phyloP scores from a whole-genome alignment of 2,113 vertebrate genomes.

The Opisthocomus hoazin region DNA sequence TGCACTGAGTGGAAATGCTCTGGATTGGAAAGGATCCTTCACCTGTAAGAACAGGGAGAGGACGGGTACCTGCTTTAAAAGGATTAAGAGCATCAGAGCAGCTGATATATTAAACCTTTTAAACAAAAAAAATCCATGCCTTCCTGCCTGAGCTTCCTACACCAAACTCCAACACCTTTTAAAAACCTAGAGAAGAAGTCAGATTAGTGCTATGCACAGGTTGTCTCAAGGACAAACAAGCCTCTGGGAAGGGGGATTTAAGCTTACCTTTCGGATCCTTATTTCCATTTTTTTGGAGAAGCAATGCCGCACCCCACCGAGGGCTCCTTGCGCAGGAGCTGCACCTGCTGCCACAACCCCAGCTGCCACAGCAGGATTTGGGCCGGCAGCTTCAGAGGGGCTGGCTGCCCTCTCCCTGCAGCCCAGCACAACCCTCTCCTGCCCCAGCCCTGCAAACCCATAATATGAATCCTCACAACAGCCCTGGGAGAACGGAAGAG shows the following conservation, averaged over 20 bases:
- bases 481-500: neutral
- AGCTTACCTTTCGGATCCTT: neutral
- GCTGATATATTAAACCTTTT: neutral
- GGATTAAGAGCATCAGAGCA: neutral
- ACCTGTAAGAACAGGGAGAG: neutral
- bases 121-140: neutral
- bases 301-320: accelerated
- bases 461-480: neutral
- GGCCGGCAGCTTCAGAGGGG: neutral
- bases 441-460: neutral
- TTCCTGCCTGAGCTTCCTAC: neutral
- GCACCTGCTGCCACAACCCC: neutral
- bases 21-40: neutral
- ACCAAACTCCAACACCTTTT: neutral
- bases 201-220: neutral
- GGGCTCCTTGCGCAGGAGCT: slow-evolving; percentile 35
- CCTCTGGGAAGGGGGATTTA: neutral
- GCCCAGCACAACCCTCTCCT: neutral
- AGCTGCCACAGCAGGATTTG: neutral
- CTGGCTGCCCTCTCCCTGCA: neutral
- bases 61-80: neutral
- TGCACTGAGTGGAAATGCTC: neutral
- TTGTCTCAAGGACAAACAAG: neutral
- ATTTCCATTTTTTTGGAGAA: neutral
- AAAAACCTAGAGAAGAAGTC: neutral